Evolutionary conservation across 2,113 vertebrate species (phyloP).

Genomic region (Charadrius vociferus): DNA sequence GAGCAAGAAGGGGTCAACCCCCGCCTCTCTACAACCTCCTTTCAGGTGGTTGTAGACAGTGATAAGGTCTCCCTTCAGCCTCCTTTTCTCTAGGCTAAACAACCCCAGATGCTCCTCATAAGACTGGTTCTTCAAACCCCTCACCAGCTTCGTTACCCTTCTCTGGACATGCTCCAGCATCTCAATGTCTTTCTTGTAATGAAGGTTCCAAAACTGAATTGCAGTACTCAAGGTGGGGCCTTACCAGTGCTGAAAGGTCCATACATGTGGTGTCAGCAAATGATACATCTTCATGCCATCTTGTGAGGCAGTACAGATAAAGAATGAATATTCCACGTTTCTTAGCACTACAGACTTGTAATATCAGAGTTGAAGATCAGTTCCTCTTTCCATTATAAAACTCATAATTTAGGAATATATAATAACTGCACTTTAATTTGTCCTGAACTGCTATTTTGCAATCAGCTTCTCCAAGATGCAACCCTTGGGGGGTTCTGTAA

Average conservation of each 20-base stretch:
- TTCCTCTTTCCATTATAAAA: not conserved
- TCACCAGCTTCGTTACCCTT: too few relatives aligned
- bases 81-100: too few relatives aligned
- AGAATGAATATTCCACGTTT: not conserved
- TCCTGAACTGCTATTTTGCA: not conserved
- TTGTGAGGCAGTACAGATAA: not conserved
- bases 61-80: too few relatives aligned
- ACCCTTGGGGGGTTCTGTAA: not conserved
- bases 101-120: too few relatives aligned
- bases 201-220: too few relatives aligned
- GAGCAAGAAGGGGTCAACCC: too few relatives aligned
- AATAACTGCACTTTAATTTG: not conserved
- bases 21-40: too few relatives aligned
- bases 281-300: not conserved
- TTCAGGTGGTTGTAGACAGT: too few relatives aligned
- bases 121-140: too few relatives aligned
- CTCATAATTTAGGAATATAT: not conserved
- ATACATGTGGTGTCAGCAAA: not conserved
- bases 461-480: not conserved
- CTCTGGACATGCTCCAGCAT: too few relatives aligned
- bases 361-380: not conserved
- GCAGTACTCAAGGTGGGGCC: too few relatives aligned
- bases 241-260: not conserved
- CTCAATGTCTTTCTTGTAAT: too few relatives aligned
- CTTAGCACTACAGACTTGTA: not conserved